A percentile compares a stretch with the other conserved stretches of the same genome.
Conservation (phyloP, 2,113 vertebrate species). For the Butastur rufipennis region DNA sequence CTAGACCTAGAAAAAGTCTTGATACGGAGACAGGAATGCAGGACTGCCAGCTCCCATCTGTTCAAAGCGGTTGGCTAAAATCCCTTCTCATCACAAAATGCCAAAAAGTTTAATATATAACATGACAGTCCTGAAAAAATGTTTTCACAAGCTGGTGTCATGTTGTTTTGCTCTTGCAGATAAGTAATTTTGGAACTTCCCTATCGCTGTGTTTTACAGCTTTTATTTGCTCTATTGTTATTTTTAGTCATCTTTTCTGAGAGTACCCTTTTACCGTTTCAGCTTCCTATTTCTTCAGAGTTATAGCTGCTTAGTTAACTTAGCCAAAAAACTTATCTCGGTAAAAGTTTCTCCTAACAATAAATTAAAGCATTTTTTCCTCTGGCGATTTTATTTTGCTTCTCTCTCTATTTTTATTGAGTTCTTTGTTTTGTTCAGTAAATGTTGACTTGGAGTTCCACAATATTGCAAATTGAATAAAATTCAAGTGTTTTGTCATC, state of each 20-base stretch:
- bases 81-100: not conserved
- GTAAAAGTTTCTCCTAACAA: not conserved
- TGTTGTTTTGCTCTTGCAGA: constrained; percentile 43
- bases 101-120: not conserved
- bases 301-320: not conserved
- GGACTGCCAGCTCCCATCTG: not conserved
- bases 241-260: constrained; percentile 43
- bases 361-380: not conserved
- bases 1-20: not conserved
- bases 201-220: not conserved
- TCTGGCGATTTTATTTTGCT: not conserved
- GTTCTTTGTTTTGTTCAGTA: not conserved
- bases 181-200: constrained; percentile 35
- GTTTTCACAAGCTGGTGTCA: constrained; percentile 27
- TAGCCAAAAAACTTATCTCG: constrained; percentile 9
- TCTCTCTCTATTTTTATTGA: not conserved
- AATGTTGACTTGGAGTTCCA: not conserved
- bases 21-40: not conserved
- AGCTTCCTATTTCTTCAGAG: not conserved
- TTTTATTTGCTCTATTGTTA: constrained; percentile 35
- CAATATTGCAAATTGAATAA: not conserved
- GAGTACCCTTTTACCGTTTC: not conserved
- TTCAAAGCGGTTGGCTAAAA: not conserved
- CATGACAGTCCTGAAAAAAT: not conserved
- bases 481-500: not conserved